Conservation (phyloP, 1,140 invertebrate genomes). For the Plectrocnemia conspersa region DNA sequence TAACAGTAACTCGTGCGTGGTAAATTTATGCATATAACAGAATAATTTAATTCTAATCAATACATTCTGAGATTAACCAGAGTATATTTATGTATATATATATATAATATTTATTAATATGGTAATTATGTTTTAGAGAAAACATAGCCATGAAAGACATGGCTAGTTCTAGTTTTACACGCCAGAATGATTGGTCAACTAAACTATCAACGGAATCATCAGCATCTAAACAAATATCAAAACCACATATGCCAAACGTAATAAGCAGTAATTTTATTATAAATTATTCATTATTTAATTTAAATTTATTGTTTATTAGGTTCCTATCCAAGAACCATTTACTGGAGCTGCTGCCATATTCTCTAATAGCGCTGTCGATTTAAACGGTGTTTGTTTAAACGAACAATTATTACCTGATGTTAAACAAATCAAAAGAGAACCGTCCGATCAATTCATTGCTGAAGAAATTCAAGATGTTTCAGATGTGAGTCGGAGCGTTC, state of each 20-base stretch:
- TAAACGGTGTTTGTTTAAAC: slow-evolving; percentile 71
- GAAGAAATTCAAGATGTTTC: slow-evolving; percentile 41
- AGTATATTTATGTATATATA: no score
- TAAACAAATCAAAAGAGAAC: slow-evolving; percentile 47
- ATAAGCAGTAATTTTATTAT: background rate
- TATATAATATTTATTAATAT: no score
- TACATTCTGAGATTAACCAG: no score
- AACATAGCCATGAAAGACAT: slow-evolving; percentile 22
- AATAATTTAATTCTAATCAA: no score
- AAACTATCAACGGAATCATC: slow-evolving; percentile 7
- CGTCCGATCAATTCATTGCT: slow-evolving; percentile 40
- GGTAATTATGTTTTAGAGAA: slow-evolving; percentile 32
- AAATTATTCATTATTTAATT: slow-evolving; percentile 7
- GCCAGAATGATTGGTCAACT: slow-evolving; percentile 13
- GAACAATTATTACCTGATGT: slow-evolving; percentile 59
- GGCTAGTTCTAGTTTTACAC: slow-evolving; percentile 26
- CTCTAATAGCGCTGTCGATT: slow-evolving; percentile 84
- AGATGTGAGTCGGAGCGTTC: slow-evolving; percentile 45
- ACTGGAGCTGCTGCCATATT: slow-evolving; percentile 71
- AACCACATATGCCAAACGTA: slow-evolving; percentile 13
- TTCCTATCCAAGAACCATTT: slow-evolving; percentile 50
- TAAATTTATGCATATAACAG: no score
- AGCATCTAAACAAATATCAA: slow-evolving; percentile 12
- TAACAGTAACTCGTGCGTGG: no score
- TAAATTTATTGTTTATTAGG: slow-evolving; percentile 22